Evolutionary conservation across 64 coral and sea anemone species (phyloP).

Genomic region (Actinia tenebrosa): DNA sequence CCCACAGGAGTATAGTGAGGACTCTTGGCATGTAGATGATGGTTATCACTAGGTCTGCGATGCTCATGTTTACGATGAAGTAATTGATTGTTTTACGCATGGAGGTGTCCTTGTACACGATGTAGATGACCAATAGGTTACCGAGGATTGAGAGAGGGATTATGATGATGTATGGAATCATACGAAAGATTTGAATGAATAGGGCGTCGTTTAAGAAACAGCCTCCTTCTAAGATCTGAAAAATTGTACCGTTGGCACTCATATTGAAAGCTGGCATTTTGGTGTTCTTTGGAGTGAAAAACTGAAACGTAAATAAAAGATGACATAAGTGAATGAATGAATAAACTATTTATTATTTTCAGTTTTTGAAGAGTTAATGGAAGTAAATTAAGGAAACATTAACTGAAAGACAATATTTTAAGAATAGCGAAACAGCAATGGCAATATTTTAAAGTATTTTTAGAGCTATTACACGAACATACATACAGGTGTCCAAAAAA

Average conservation of each 20-base stretch:
- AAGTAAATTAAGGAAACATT: too few species aligned
- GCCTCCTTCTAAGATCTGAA: not conserved
- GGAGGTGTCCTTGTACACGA: conserved; percentile 48
- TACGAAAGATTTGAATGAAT: conserved; percentile 12
- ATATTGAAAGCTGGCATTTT: not conserved
- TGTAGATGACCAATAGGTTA: conserved; percentile 46
- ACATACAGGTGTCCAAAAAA: too few species aligned
- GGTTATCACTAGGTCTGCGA: conserved; percentile 51
- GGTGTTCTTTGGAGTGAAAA: not conserved
- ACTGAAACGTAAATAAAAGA: not conserved
- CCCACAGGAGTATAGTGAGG: conserved; percentile 51
- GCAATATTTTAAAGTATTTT: too few species aligned
- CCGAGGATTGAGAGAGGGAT: conserved; percentile 47
- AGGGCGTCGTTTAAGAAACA: conserved; percentile 40
- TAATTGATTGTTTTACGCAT: conserved; percentile 78
- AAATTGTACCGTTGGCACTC: not conserved
- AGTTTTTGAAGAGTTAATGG: too few species aligned
- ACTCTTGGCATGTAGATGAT: conserved; percentile 68
- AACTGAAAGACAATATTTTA: too few species aligned
- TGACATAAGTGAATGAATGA: not conserved
- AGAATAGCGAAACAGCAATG: too few species aligned
- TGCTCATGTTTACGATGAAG: conserved; percentile 69
- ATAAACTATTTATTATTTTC: too few species aligned
- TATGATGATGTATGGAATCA: conserved; percentile 32
- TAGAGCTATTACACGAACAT: too few species aligned